Conservation (phyloP, 2,888 invertebrate species). For the Malachius bipustulatus region DNA sequence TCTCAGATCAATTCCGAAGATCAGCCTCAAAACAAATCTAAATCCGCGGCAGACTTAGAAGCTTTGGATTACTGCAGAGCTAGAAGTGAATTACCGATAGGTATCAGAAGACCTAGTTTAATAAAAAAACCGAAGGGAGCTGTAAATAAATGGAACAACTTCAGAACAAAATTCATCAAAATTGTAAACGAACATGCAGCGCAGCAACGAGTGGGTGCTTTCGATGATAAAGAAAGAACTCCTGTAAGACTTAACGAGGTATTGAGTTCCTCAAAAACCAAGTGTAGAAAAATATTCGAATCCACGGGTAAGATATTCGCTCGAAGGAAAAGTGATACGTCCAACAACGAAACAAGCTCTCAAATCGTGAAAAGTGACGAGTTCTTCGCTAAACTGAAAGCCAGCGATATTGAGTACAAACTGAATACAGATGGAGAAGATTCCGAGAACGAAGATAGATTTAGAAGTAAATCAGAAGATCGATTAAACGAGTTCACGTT, state of each 20-base stretch:
- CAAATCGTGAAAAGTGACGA: conserved; percentile 28
- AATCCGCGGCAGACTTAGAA: too few species aligned
- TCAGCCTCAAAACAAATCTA: too few species aligned
- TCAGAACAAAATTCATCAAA: conserved; percentile 31
- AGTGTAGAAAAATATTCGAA: conserved; percentile 32
- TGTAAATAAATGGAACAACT: conserved; percentile 30
- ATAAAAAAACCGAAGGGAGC: conserved; percentile 29
- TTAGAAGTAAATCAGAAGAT: conserved; percentile 8
- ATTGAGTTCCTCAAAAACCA: conserved; percentile 34
- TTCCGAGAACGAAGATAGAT: conserved; percentile 16
- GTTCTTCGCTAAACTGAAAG: conserved; percentile 26
- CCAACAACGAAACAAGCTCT: conserved; percentile 18
- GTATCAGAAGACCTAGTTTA: conserved; percentile 26
- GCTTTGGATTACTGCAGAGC: conserved; percentile 27
- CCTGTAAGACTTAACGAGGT: conserved; percentile 33
- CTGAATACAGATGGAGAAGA: conserved; percentile 21
- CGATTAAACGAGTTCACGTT: conserved; percentile 30
- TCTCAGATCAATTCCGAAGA: too few species aligned
- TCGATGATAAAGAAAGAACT: conserved; percentile 29
- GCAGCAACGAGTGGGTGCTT: conserved; percentile 33
- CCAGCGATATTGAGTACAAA: conserved; percentile 30
- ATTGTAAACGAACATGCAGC: conserved; percentile 32
- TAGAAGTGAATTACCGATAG: conserved; percentile 27
- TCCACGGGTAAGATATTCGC: conserved; percentile 33
- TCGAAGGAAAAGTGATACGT: conserved; percentile 21